Evolutionary conservation across 2,888 invertebrate species (phyloP).

Genomic region (Plebejus melissa): DNA sequence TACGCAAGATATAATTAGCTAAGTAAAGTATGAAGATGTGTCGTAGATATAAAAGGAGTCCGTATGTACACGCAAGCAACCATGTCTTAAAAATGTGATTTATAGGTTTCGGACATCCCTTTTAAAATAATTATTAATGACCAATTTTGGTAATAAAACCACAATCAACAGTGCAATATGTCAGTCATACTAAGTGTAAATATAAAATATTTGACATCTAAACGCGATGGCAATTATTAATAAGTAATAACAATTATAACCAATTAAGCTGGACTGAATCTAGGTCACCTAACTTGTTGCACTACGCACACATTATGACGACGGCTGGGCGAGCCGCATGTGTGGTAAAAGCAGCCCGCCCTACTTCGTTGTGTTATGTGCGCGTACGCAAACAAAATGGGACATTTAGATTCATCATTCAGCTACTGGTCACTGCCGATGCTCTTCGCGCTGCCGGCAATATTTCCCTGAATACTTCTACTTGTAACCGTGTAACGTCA

Average conservation of each 20-base stretch:
- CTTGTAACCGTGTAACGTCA: too few relatives aligned
- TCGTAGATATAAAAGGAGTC: too few relatives aligned
- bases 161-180: background rate
- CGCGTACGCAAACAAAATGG: too few relatives aligned
- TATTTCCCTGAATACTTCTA: too few relatives aligned
- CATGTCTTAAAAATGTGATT: background rate
- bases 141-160: background rate
- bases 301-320: background rate
- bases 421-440: too few relatives aligned
- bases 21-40: too few relatives aligned
- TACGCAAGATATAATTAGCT: too few relatives aligned
- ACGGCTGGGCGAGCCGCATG: too few relatives aligned
- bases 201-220: constrained; percentile 10
- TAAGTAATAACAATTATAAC: background rate
- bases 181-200: constrained; percentile 18
- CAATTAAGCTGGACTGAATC: background rate
- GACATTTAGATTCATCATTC: too few relatives aligned
- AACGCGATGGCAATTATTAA: constrained; percentile 17
- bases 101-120: constrained; percentile 16
- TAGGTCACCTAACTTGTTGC: constrained; percentile 13
- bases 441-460: too few relatives aligned
- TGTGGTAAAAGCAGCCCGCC: too few relatives aligned
- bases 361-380: too few relatives aligned
- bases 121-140: background rate
- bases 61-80: background rate